Base-by-base conservation (phyloP, 2,888 invertebrate species). In the Polyommatus icarus region DNA sequence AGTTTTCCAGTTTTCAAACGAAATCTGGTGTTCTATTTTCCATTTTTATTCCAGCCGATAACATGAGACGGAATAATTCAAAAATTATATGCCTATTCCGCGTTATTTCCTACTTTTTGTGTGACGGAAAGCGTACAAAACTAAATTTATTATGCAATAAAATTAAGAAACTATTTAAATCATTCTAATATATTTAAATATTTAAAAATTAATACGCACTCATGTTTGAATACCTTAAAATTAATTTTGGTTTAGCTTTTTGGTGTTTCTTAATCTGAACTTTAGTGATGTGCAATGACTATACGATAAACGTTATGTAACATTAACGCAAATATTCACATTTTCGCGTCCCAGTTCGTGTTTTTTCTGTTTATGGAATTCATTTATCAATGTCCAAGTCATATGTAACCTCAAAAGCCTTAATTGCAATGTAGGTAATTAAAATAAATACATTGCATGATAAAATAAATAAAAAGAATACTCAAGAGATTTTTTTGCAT, bases 311-410 rank as follows among this genome's bases (percentile, higher is more conserved):
- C 18, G 29, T 67, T 67, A 29, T 18, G 29, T 29, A 32, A 67
- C 67, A 29, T 67, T 15, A 67, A 61, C 24, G 0, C 24, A 67
- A 20, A 32, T 24, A 32, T 67, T 67, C 29, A 67, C 67, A 29
- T 29, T 29, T 67, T 67, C 24, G 29, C 67, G 67, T 67, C 29
- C 29, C 29, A 67, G 29, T 67, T 32, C 29, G 67, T 67, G 67
- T 67, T 67, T 32, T 67, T 67, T 32, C 67, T 67, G 29, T 67
- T 67, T 67, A 67, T 67, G 67, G 67, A 67, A 67, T 67, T 29
- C 67, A 61, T 61, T 61, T 61, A 61, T 61, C 67, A 67, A 67
- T 67, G 18, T 67, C 67, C 67, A 67, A 67, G 67, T 67, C 7
- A 67, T 67, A 15, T 6, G 67, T 32, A 32, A 67, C 67, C 67